Evolutionary conservation across 2,113 vertebrate genomes (phyloP).

Genomic region (Odocoileus virginianus): DNA sequence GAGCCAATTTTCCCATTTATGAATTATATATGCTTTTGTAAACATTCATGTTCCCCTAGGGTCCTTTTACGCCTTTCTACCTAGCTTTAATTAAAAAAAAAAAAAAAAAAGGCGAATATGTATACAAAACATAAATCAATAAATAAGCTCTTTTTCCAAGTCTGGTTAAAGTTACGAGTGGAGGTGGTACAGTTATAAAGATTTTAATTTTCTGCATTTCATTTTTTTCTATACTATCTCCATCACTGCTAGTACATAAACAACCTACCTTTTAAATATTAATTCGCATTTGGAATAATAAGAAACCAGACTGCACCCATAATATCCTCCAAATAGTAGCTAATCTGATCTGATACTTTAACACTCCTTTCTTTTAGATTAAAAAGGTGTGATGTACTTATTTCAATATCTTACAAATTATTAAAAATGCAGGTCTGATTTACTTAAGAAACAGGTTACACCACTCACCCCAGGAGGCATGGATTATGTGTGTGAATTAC

Average conservation of each 20-base stretch:
- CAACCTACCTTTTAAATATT: not conserved
- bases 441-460: not conserved
- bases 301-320: not conserved
- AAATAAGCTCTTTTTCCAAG: not conserved
- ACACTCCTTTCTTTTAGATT: not conserved
- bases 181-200: not conserved
- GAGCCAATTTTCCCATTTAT: not conserved
- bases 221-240: not conserved
- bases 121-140: not conserved
- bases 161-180: not conserved
- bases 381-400: not conserved
- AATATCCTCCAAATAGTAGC: not conserved
- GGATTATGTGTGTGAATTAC: not conserved
- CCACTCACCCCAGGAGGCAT: not conserved
- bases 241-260: not conserved
- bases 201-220: not conserved
- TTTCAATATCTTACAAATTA: not conserved
- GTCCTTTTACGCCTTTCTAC: not conserved
- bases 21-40: not conserved
- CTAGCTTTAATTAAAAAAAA: slow-evolving; percentile 1
- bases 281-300: slow-evolving; percentile 15
- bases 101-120: not conserved
- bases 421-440: not conserved
- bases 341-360: not conserved
- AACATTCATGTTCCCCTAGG: not conserved